A percentile compares a stretch with the other conserved stretches of the same genome.
These are phyloP conservation scores for Leptothorax acervorum DNA, from an alignment of 2,888 invertebrate species.

Conservation along the genomic window DNA sequence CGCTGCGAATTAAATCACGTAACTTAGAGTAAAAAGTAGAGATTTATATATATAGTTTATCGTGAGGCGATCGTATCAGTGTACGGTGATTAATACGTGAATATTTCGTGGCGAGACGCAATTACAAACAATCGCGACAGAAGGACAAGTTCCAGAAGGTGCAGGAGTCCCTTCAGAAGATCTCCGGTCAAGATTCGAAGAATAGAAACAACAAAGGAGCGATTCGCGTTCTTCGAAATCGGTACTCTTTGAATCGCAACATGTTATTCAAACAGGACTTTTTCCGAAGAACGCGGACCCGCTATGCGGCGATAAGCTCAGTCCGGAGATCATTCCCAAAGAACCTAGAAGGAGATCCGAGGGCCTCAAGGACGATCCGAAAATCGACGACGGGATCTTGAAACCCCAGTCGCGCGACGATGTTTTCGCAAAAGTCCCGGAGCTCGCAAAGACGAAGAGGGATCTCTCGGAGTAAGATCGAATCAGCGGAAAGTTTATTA, in stretches of 20 bases:
- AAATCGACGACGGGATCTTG: not conserved
- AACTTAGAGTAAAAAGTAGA: not conserved
- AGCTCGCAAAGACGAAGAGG: not conserved
- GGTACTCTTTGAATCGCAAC: constrained; percentile 67
- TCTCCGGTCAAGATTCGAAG: not conserved
- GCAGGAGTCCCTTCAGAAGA: constrained; percentile 30
- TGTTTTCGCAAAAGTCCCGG: not conserved
- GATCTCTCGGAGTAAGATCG: not conserved
- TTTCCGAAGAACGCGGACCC: too few relatives aligned
- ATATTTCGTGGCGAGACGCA: constrained; percentile 58
- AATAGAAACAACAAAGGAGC: not conserved
- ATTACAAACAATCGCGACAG: constrained; percentile 56
- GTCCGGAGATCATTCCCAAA: constrained; percentile 71
- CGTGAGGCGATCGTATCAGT: not conserved
- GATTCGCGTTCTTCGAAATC: constrained; percentile 72
- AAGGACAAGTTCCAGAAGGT: constrained; percentile 4
- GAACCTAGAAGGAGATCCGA: constrained; percentile 9
- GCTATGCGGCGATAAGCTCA: constrained; percentile 70
- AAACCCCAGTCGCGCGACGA: not conserved
- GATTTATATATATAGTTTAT: not conserved
- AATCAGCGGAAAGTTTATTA: not conserved
- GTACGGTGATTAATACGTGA: not conserved
- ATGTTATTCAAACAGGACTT: too few relatives aligned
- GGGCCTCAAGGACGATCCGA: not conserved
- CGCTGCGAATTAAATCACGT: not conserved